Base-by-base conservation (phyloP, 2,113 vertebrate species). In the Scophthalmus maximus region DNA sequence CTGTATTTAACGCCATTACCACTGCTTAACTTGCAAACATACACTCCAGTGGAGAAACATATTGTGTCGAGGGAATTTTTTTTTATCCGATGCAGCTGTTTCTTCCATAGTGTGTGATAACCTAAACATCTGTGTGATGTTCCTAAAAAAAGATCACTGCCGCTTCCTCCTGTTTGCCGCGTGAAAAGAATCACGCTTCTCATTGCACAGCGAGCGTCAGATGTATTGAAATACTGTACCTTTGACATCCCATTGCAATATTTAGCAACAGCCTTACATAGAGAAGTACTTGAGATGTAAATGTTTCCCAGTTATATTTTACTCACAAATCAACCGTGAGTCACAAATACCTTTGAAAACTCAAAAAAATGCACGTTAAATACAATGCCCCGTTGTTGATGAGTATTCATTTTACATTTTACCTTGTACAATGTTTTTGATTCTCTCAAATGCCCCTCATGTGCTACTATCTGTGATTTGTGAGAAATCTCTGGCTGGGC, bases 391-490 rank as follows among this genome's bases (percentile, higher is more conserved):
- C 27, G 9, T 59, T 52, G 42, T 59, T 62, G 9, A 1, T 4
- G 25, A 53, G 5, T 27, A 6, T 46, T 74, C 15, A 47, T 65
- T 70, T 58, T 22, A n/a, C 10, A n/a, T 78, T 68, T 40, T 2
- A 34, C 20, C 22, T 55, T 60, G 9, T 65, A 73, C 25, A 53
- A 7, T 57, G 9, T 75, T 53, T 1, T 51, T 52, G 0, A 60
- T 70, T 49, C 71, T 68, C 36, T 83, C 67, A 68, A 75, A 58
- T 60, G 38, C 75, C 51, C 82, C 73, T 65, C 34, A 17, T 49
- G 53, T 65, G 67, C 50, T 52, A 51, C 42, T 12, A 30, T 9
- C 46, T 44, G 67, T 56, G 76, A 77, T 72, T 58, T 6, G 20
- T 68, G 15, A 14, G 46, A 79, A 22, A 71, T 81, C 64, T 70